Conservation (phyloP, 2,797 vertebrate genomes). For the Gymnocypris eckloni region DNA sequence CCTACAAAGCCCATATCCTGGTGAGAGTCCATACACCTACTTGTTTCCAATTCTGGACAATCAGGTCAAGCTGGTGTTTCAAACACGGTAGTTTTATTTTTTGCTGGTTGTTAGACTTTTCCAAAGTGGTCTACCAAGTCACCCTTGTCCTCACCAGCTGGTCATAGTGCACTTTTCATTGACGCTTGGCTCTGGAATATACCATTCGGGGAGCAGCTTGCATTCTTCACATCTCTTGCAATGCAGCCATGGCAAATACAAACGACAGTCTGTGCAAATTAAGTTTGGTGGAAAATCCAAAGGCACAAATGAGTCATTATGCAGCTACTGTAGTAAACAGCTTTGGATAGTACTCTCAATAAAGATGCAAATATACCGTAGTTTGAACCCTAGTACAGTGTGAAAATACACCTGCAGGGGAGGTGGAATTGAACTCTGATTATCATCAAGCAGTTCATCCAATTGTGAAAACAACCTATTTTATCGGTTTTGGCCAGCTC, state of each 20-base stretch:
- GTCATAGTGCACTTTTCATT: background rate
- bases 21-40: constrained; percentile 67
- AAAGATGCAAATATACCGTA: background rate
- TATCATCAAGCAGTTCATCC: background rate
- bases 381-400: background rate
- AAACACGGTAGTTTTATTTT: background rate
- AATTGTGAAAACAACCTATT: background rate
- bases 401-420: background rate
- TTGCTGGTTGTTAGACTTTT: background rate
- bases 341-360: background rate
- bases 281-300: constrained; percentile 1
- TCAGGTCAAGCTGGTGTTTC: background rate
- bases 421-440: background rate
- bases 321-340: background rate
- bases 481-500: background rate
- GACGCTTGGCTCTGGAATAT: background rate
- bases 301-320: constrained; percentile 6
- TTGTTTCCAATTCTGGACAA: background rate
- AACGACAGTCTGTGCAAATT: background rate
- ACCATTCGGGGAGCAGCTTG: background rate
- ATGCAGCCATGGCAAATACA: constrained; percentile 19
- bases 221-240: constrained; percentile 11
- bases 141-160: background rate
- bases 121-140: background rate
- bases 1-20: constrained; percentile 97